Evolutionary conservation across 2,888 invertebrate species (phyloP).

Genomic region (Agrochola macilenta): DNA sequence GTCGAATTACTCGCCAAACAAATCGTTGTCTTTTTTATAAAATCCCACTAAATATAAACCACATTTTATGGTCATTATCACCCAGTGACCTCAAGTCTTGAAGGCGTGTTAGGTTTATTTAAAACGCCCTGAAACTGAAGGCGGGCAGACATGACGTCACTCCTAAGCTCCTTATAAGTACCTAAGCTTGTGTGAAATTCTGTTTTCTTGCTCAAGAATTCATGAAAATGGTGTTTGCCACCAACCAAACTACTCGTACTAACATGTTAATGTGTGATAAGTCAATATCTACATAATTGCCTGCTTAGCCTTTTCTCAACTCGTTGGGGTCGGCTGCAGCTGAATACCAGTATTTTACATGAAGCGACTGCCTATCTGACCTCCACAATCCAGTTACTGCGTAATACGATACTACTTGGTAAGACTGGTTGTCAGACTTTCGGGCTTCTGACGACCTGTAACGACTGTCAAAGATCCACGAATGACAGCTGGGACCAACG

Average conservation of each 20-base stretch:
- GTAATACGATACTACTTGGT: too few species aligned
- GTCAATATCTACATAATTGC: background rate
- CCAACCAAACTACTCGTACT: background rate
- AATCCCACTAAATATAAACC: conserved; percentile 6
- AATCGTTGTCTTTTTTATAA: background rate
- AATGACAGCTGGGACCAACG: too few species aligned
- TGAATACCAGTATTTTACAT: too few species aligned
- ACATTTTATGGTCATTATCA: conserved; percentile 38
- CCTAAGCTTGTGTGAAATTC: conserved; percentile 2
- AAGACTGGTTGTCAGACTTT: too few species aligned
- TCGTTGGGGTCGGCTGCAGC: too few species aligned
- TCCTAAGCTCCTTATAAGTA: conserved; percentile 8
- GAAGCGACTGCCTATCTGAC: too few species aligned
- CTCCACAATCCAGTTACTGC: too few species aligned
- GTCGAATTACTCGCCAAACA: too few species aligned
- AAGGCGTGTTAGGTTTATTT: conserved; percentile 52
- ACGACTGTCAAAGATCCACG: too few species aligned
- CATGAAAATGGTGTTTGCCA: background rate
- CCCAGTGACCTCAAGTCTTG: conserved; percentile 24
- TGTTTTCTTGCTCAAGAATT: conserved; percentile 18
- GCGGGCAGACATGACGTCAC: conserved; percentile 31
- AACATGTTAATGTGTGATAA: background rate
- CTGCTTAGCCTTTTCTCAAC: too few species aligned
- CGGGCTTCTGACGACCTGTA: too few species aligned
- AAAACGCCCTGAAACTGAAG: conserved; percentile 42